Base-by-base conservation (phyloP, 2,888 invertebrate genomes). In the Dromius quadrimaculatus region DNA sequence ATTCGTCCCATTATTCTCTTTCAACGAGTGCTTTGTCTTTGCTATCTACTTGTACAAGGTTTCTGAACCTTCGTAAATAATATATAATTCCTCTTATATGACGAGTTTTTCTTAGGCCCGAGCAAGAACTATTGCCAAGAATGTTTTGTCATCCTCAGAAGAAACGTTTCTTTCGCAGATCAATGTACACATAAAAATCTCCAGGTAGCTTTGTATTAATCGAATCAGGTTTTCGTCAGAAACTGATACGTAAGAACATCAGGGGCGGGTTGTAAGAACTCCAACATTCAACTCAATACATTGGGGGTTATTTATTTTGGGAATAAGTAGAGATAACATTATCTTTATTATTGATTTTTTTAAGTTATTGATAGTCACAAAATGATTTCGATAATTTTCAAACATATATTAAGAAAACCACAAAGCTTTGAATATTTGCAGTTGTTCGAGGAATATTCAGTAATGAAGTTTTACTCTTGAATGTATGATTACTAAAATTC, bases 131-230 rank as follows among this genome's bases (percentile, higher is more conserved):
- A 61, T 62, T 61, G 70, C 70, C 70, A 70, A 62, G 62, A 62
- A 70, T 70, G 70, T 62, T 70, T 62, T 41, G 61, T 47, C 36
- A 34, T 43, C 54, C 23, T 28, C 22, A 41, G 13, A 69, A 61
- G 69, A 61, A 47, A 32, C 59, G 34, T 57, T 72, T 74, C 72
- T 76, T 77, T 75, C 75, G 76, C 75, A 77, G 75, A 62, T 70
- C 77, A 77, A 77, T 76, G 77, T 77, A 76, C 77, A 77, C 78
- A 78, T 77, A 77, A 78, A 77, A 77, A 76, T 76, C 76, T 76
- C 76, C 75, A 76, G 75, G 75, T 73, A 73, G 73, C 23, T 59
- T 74, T 73, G 74, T 74, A 77, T 76, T 76, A 76, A 77, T 76
- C 76, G 76, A 73, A 73, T 74, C 73, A 72, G 72, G 70, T 70